A percentile compares a stretch with the other conserved stretches of the same genome.
phyloP scores from a whole-genome alignment of 2,113 vertebrate genomes.

The Pyxicephalus adspersus region DNA sequence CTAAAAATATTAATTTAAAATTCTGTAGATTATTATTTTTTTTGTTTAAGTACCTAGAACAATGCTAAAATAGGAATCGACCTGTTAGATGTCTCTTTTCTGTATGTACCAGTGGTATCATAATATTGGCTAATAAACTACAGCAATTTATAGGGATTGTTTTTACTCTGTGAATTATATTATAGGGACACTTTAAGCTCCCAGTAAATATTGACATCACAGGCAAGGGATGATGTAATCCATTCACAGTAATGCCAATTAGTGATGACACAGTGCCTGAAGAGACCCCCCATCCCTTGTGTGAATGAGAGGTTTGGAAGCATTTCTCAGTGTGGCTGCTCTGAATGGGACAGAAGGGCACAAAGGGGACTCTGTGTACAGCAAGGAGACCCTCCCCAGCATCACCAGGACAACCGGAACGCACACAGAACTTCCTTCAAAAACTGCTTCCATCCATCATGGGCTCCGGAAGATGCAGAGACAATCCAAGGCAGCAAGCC shows the following conservation, averaged over 20 bases:
- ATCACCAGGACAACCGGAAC: constrained; percentile 43
- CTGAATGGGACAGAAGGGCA: constrained; percentile 53
- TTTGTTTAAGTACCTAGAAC: too few relatives aligned
- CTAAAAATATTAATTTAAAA: too few relatives aligned
- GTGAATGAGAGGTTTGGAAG: constrained; percentile 40
- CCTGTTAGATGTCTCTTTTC: too few relatives aligned
- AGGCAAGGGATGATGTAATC: constrained; percentile 20
- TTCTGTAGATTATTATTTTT: too few relatives aligned
- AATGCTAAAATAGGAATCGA: too few relatives aligned
- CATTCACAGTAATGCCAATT: constrained; percentile 20
- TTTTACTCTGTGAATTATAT: not conserved
- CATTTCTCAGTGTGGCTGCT: constrained; percentile 51
- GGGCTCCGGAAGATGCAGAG: constrained; percentile 51
- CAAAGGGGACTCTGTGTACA: constrained; percentile 50
- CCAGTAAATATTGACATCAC: constrained; percentile 43
- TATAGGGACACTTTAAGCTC: not conserved
- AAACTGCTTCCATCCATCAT: constrained; percentile 50
- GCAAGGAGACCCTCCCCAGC: constrained; percentile 37
- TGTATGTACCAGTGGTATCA: too few relatives aligned
- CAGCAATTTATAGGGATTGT: not conserved
- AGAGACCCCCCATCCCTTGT: constrained; percentile 5
- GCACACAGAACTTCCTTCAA: constrained; percentile 55
- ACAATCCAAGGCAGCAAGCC: constrained; percentile 53
- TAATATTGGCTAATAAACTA: too few relatives aligned
- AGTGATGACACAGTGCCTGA: constrained; percentile 19